Base-by-base conservation (phyloP, 2,797 vertebrate genomes). In the Miichthys miiuy region DNA sequence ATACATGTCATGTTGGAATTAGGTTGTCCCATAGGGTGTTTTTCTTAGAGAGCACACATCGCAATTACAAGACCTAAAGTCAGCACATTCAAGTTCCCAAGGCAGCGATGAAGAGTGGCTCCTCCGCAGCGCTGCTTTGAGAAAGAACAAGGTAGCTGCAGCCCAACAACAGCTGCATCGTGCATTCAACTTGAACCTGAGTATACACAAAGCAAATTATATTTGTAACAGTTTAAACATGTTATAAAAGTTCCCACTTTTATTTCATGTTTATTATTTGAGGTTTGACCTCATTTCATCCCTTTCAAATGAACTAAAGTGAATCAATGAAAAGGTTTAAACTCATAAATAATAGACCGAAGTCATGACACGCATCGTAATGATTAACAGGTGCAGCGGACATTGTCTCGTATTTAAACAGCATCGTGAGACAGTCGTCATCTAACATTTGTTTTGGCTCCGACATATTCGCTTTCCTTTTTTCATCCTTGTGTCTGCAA, bases 361-460 rank as follows among this genome's bases (percentile, higher is more conserved):
- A 90, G 75, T 88, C 85, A 89, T 72, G 60, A 20, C 74, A 84
- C 67, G 12, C 41, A 54, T 79, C 38, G 3, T 81, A 76, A 87
- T 86, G 75, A 77, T 71, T 76, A 84, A 88, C 84, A 83, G 79
- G 88, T 87, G 83, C 68, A 42, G 66, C 51, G 41, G 60, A 77
- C 67, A 71, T 38, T 30, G 51, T 63, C 34, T 56, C 65, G 46
- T 46, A 27, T 62, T 38, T 61, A 27, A 64, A 62, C 73, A 67
- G 57, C 25, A 55, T 77, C 23, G 51, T 4, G 44, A 78, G 54
- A 56, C 23, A 62, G 44, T 52, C 75, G 38, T 44, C 64, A 27
- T 23, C 25, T 54, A 57, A 21, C 78, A 47, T 86, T 79, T 79
- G 60, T 70, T 48, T 66, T 61, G 47, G 61, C 64, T 18, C 8